Evolutionary conservation across 2,797 vertebrate species (phyloP).

Genomic region (Mormyrops attenuatus): DNA sequence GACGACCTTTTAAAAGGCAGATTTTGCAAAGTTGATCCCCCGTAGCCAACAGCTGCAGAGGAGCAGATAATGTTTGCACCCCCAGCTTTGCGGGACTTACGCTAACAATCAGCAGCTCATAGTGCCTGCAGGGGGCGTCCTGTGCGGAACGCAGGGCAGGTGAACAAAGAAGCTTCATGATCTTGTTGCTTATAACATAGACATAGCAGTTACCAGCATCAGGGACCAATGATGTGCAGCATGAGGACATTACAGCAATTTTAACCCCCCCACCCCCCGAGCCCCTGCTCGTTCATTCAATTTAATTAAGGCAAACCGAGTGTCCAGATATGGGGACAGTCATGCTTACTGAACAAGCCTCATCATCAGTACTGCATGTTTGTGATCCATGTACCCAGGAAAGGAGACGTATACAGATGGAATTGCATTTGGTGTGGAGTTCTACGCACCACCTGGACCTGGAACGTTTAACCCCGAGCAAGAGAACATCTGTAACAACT

Average conservation of each 20-base stretch:
- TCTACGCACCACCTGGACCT: not conserved
- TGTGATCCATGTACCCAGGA: not conserved
- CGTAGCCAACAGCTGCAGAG: conserved; percentile 38
- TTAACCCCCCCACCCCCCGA: conserved; percentile 1
- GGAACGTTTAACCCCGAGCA: not conserved
- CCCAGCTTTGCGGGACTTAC: conserved; percentile 48
- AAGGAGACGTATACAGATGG: not conserved
- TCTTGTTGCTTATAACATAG: not conserved
- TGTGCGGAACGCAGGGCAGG: conserved; percentile 51
- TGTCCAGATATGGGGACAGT: not conserved
- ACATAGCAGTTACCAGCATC: not conserved
- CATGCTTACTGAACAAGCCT: not conserved
- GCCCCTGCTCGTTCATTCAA: not conserved
- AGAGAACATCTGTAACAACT: not conserved
- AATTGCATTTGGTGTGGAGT: not conserved
- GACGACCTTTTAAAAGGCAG: not conserved
- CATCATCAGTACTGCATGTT: not conserved
- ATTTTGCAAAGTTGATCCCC: conserved; percentile 33
- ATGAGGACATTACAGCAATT: not conserved
- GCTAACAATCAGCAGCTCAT: conserved; percentile 63
- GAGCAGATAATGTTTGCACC: conserved; percentile 44
- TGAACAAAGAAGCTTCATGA: conserved; percentile 41
- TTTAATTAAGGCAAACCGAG: not conserved
- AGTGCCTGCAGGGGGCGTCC: conserved; percentile 48
- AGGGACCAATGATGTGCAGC: not conserved